Conservation (phyloP, 2,113 vertebrate species). For the Marcusenius ussheri region DNA sequence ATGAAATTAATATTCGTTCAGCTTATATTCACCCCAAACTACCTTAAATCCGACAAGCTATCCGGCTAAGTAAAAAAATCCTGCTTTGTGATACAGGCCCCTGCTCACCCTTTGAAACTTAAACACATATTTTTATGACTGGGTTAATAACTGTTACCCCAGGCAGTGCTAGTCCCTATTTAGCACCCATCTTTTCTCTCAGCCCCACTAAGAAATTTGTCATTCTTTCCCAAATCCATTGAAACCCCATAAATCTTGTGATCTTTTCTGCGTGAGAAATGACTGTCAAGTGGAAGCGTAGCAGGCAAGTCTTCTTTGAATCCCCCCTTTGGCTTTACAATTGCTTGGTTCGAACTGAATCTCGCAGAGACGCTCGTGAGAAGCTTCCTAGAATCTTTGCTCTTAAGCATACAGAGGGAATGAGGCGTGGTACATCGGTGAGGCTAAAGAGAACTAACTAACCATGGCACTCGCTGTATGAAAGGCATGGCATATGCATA, state of each 20-base stretch:
- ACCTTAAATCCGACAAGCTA: neutral
- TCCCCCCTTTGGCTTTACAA: neutral
- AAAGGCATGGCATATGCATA: neutral
- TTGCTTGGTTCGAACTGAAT: neutral
- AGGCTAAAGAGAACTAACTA: neutral
- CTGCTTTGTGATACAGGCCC: neutral
- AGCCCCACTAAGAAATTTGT: neutral
- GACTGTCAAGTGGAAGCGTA: neutral
- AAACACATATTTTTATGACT: neutral
- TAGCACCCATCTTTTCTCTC: neutral
- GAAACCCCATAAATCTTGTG: neutral
- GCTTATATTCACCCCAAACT: neutral
- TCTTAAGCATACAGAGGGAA: neutral
- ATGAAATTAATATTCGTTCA: neutral
- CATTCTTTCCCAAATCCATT: neutral
- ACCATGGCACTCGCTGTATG: neutral
- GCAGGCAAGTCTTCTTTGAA: neutral
- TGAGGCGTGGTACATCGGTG: neutral
- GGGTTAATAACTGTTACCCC: neutral
- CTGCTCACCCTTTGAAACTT: neutral
- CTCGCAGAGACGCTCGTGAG: neutral
- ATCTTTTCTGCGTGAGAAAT: neutral
- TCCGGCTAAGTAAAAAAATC: neutral
- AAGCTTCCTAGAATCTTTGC: neutral
- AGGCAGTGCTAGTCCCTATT: neutral